Evolutionary conservation across 2,888 invertebrate genomes (phyloP).

Genomic region (Mamestra brassicae): DNA sequence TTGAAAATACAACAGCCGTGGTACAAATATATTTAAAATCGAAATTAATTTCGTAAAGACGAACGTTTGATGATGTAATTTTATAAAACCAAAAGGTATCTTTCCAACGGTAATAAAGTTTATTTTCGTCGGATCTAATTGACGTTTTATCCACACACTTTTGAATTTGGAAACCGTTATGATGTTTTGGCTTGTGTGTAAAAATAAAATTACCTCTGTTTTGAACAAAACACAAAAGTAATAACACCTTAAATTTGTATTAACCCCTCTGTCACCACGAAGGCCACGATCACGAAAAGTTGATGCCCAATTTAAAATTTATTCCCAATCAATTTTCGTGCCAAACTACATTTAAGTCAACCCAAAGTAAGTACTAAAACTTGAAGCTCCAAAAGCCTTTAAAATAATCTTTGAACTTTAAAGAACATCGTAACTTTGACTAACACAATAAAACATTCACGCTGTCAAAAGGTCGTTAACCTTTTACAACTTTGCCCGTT

Average conservation of each 20-base stretch:
- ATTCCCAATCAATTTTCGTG: slow-evolving; percentile 21
- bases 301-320: slow-evolving; percentile 1
- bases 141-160: too few relatives aligned
- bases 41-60: too few relatives aligned
- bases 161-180: too few relatives aligned
- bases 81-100: too few relatives aligned
- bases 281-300: not conserved
- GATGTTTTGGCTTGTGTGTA: too few relatives aligned
- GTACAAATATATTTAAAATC: too few relatives aligned
- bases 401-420: slow-evolving; percentile 38
- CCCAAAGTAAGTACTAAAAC: slow-evolving; percentile 21
- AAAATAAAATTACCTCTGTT: too few relatives aligned
- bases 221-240: too few relatives aligned
- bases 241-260: not conserved
- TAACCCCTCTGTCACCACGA: not conserved
- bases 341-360: slow-evolving; percentile 13
- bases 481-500: slow-evolving; percentile 52
- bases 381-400: not conserved
- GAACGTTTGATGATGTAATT: too few relatives aligned
- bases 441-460: slow-evolving; percentile 45
- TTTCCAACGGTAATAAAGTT: too few relatives aligned
- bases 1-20: too few relatives aligned
- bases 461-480: slow-evolving; percentile 66
- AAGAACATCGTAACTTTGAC: slow-evolving; percentile 30
- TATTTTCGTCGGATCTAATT: too few relatives aligned